Base-by-base conservation (phyloP, 2,888 invertebrate genomes). In the Drosophila falleni region DNA sequence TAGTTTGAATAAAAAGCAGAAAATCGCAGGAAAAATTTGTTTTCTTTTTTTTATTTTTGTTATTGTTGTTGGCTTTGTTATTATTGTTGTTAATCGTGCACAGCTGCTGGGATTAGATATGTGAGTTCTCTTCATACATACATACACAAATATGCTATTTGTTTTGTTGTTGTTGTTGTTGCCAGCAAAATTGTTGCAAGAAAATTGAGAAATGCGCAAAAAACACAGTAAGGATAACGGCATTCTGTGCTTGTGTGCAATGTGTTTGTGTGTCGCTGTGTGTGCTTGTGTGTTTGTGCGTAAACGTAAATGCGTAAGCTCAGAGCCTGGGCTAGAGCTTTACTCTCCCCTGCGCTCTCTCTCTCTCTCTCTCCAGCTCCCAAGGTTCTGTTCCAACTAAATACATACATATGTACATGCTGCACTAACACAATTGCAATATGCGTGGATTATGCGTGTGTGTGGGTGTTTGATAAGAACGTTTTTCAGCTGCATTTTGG, bases 261-360 rank as follows among this genome's bases (percentile, higher is more conserved):
- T 58, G 42, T 35, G 44, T 39, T 26, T 4, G n/a, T 55, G 41
- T 16, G 49, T 42, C 26, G 2, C 6, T 29, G 29, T 39, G 11
- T 62, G 44, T 56, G 58, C 37, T 16, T 46, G 49, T 47, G 47
- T 56, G 50, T 55, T 54, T 63, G 72, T 59, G 80, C 72, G 75
- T 79, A 74, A 74, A 80, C 74, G 86, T 82, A 82, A 79, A 85
- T 87, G 86, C 83, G 86, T 82, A 88, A 75, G 70, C 83, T 80
- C 64, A 54, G 78, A 74, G 78, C 79, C 73, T 66, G 76, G 73
- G 49, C 71, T 81, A 62, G 69, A 73, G 74, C 69, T 73, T 56
- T 69, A 60, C 53, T 63, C 53, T 53, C 70, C 35, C 50, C 67
- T 58, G 60, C 54, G 53, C 65, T 56, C 53, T 63, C 53, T 53